Evolutionary conservation across 2,797 vertebrate genomes (phyloP).

Genomic region (Cossypha niveicapilla): DNA sequence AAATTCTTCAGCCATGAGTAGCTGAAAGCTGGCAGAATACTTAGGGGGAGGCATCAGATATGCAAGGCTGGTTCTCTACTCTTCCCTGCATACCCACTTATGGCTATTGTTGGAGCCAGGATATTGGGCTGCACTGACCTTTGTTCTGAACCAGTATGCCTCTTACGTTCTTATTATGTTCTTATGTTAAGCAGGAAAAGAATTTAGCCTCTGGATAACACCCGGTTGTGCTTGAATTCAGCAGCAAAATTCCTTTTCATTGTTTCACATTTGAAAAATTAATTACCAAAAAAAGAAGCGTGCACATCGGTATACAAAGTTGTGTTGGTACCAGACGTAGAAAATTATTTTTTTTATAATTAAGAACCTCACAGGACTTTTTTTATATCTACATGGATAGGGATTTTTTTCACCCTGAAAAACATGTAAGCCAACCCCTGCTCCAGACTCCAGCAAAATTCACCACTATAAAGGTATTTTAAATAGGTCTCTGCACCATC

Average conservation of each 20-base stretch:
- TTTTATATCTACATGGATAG: neutral
- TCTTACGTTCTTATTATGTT: constrained; percentile 64
- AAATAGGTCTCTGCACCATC: neutral
- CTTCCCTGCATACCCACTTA: constrained; percentile 14
- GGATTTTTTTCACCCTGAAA: neutral
- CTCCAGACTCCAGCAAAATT: neutral
- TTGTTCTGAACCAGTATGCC: constrained; percentile 61
- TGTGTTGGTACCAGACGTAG: neutral
- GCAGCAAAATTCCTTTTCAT: constrained; percentile 36
- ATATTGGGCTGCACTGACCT: constrained; percentile 56
- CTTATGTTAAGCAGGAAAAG: constrained; percentile 65
- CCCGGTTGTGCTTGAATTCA: constrained; percentile 19
- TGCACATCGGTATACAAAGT: neutral
- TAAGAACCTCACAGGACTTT: neutral
- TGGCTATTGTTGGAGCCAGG: constrained; percentile 40
- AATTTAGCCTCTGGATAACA: constrained; percentile 62
- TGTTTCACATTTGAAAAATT: neutral
- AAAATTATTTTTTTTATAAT: neutral
- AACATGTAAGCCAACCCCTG: neutral
- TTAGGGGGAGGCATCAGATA: neutral
- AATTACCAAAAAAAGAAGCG: neutral
- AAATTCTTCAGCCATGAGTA: neutral
- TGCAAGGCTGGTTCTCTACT: neutral
- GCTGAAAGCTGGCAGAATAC: neutral
- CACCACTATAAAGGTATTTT: neutral